Evolutionary conservation across 2,888 invertebrate species (phyloP), one percentile per base, ranked within the genome.

Genomic region (Pterobdella sp.): DNA sequence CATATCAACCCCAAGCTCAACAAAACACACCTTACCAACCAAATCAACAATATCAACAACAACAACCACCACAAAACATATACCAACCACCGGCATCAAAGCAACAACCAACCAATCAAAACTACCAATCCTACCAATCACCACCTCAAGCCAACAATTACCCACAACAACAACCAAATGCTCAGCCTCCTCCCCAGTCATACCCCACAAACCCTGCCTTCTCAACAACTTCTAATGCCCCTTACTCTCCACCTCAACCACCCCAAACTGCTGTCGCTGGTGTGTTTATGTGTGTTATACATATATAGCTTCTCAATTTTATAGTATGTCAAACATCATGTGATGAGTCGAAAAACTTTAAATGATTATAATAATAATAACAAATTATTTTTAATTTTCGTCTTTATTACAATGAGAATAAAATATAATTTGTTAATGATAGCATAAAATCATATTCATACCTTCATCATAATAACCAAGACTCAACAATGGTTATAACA

Each of bases 211-310:
- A 63, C 10, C 34, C 42, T 14, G 56, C 71, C 7, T 52, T 26
- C 7, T 34, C 56, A n/a, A 56, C 29, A 32, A 56, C 31, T 22
- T 56, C 71, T 10, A 29, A 31, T 3, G 31, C 65, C 1, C 32
- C 71, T 37, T 56, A 60, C n/a, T 35, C 29, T 4, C 60, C 31
- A 32, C 37, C 65, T 22, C 35, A 32, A 65, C 63, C 71, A 18
- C 63, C 63, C 34, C 71, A 71, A 29, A 71, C 71, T 60, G 71
- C 63, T 1, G 26, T 71, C 14, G 63, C 60, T 18, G 60, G 60
- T 56, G 18, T 4, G 60, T 7, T 22, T 42, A 42, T 42, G 18
- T 42, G 42, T 14, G 42, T 42, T 7, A 14, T 42, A 42, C 10
- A 14, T 18, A 42, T 18, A 42, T 42, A 42, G 10, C 42, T 42